Evolutionary conservation across 1,140 invertebrate genomes (phyloP).

Genomic region (Druon quercuslanigerum): DNA sequence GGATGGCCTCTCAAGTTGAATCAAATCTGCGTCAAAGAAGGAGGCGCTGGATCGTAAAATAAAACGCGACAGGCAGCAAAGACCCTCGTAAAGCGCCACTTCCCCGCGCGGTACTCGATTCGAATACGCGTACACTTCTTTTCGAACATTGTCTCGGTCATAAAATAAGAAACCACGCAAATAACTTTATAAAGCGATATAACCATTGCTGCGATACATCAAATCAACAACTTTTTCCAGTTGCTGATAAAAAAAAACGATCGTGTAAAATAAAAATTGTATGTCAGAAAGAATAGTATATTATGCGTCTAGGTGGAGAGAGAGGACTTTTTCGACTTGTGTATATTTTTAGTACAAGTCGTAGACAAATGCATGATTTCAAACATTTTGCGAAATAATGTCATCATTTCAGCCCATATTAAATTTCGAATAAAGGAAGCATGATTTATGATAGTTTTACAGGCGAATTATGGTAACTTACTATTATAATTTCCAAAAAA

Average conservation of each 20-base stretch:
- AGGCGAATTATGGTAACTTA: no score
- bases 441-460: no score
- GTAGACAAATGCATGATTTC: no score
- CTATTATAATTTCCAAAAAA: no score
- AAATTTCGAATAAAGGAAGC: no score
- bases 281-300: no score
- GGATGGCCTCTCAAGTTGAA: constrained; percentile 55
- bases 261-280: not conserved
- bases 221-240: not conserved
- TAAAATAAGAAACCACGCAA: constrained; percentile 5
- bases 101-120: constrained; percentile 28
- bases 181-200: constrained; percentile 11
- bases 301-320: no score
- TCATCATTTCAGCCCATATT: no score
- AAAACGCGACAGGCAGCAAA: constrained; percentile 47
- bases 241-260: constrained; percentile 17
- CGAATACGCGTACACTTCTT: constrained; percentile 19
- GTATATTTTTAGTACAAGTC: no score
- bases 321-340: no score
- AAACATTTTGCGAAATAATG: no score
- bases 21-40: constrained; percentile 56
- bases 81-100: constrained; percentile 56
- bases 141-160: constrained; percentile 9
- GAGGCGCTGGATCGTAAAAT: constrained; percentile 62
- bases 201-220: not conserved